Evolutionary conservation across 2,113 vertebrate genomes (phyloP).

Genomic region (Corythoichthys intestinalis): DNA sequence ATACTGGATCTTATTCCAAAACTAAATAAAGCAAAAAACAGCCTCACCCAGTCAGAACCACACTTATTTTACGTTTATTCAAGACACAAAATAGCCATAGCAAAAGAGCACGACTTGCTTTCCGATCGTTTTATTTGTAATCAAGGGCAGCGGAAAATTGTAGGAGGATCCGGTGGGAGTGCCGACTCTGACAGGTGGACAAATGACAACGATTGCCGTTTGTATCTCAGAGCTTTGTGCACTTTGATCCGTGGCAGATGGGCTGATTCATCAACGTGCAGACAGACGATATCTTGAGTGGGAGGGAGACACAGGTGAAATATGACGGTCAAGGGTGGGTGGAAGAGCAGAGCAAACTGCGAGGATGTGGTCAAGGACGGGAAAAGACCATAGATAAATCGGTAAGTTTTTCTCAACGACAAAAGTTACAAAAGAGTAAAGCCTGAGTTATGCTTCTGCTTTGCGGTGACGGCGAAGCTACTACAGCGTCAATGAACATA

Average conservation of each 20-base stretch:
- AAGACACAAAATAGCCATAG: too few relatives aligned
- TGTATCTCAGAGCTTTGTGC: slow-evolving; percentile 31
- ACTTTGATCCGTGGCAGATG: slow-evolving; percentile 42
- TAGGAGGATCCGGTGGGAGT: slow-evolving; percentile 23
- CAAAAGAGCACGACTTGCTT: not conserved
- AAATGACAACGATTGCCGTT: slow-evolving; percentile 32
- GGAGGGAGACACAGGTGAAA: slow-evolving; percentile 38
- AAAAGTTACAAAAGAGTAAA: not conserved
- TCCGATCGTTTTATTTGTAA: slow-evolving; percentile 14
- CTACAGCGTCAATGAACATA: too few relatives aligned
- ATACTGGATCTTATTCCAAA: too few relatives aligned
- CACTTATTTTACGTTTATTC: too few relatives aligned
- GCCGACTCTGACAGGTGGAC: slow-evolving; percentile 39
- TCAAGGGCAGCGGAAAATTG: slow-evolving; percentile 33
- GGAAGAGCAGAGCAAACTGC: not conserved
- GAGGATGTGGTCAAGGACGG: not conserved
- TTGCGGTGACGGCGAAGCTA: too few relatives aligned
- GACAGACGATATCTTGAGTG: slow-evolving; percentile 47
- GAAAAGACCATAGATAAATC: slow-evolving; percentile 13
- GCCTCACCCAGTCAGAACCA: too few relatives aligned
- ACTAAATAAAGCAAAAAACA: too few relatives aligned
- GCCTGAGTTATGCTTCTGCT: too few relatives aligned
- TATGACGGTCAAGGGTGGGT: slow-evolving; percentile 24
- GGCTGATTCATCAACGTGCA: slow-evolving; percentile 41
- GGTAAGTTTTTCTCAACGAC: slow-evolving; percentile 17